Evolutionary conservation across 1,140 invertebrate species (phyloP).

Genomic region (Trissolcus basalis): DNA sequence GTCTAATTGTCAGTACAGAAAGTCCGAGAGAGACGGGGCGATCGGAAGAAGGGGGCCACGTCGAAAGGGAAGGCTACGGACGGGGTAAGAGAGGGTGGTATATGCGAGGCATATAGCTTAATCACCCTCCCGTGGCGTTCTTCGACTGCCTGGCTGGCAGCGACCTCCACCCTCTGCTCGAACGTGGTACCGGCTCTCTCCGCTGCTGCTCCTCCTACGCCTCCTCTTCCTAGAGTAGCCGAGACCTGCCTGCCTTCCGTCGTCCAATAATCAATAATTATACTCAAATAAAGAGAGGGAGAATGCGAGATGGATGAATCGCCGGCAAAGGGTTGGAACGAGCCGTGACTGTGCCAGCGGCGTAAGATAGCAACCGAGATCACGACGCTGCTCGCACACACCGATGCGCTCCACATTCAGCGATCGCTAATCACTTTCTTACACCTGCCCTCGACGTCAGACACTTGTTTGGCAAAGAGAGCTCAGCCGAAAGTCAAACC

Average conservation of each 20-base stretch:
- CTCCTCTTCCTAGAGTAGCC: constrained; percentile 73
- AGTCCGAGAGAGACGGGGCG: constrained; percentile 68
- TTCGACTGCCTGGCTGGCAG: constrained; percentile 68
- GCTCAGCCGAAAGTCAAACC: constrained; percentile 16
- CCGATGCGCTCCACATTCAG: constrained; percentile 59
- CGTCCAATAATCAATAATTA: constrained; percentile 77
- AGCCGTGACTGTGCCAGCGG: constrained; percentile 63
- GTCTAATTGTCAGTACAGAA: constrained; percentile 76
- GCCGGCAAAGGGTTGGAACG: constrained; percentile 70
- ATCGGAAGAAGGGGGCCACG: constrained; percentile 61
- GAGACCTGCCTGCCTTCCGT: constrained; percentile 73
- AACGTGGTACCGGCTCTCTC: constrained; percentile 70
- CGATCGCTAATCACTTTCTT: constrained; percentile 57
- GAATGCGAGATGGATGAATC: constrained; percentile 71
- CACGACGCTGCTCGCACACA: too few relatives aligned
- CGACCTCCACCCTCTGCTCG: constrained; percentile 66
- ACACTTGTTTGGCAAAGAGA: constrained; percentile 2
- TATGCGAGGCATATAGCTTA: constrained; percentile 76
- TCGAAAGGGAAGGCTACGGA: constrained; percentile 63
- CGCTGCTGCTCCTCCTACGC: constrained; percentile 59
- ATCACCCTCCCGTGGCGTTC: constrained; percentile 75
- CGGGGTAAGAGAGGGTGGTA: constrained; percentile 64
- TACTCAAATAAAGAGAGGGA: constrained; percentile 75
- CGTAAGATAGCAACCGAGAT: constrained; percentile 70
- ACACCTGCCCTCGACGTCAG: constrained; percentile 19